These are phyloP conservation scores for Onychomys leucogaster DNA, from an alignment of 2,797 vertebrate genomes.

Conservation along the genomic window DNA sequence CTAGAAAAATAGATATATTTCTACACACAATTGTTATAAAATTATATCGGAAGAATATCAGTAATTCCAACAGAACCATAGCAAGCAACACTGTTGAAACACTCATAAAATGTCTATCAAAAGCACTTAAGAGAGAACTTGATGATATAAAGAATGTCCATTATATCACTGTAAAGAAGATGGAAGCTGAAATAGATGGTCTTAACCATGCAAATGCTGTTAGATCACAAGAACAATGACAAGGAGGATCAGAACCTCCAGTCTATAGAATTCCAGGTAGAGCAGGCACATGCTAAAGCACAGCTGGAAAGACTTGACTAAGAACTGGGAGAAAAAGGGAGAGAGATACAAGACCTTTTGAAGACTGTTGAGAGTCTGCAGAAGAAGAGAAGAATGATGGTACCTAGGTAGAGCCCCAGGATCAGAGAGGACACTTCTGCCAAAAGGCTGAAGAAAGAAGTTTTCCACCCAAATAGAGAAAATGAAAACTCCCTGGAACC, in stretches of 20 bases:
- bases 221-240: constrained; percentile 80
- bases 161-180: constrained; percentile 77
- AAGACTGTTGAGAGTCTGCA: constrained; percentile 94
- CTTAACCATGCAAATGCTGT: not conserved
- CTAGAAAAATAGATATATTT: too few relatives aligned
- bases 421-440: constrained; percentile 65
- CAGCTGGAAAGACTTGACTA: constrained; percentile 91
- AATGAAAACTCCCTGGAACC: constrained; percentile 74
- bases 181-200: constrained; percentile 85
- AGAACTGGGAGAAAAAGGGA: constrained; percentile 91
- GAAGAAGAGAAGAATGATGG: constrained; percentile 90
- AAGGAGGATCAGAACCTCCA: constrained; percentile 80
- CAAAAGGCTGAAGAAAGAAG: constrained; percentile 76
- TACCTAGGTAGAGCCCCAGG: constrained; percentile 85
- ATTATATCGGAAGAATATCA: too few relatives aligned
- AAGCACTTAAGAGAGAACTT: constrained; percentile 88
- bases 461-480: constrained; percentile 56
- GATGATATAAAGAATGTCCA: constrained; percentile 84
- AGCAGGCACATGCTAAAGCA: constrained; percentile 87
- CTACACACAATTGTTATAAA: too few relatives aligned
- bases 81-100: too few relatives aligned
- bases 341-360: constrained; percentile 90
- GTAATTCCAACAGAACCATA: too few relatives aligned
- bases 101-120: not conserved
- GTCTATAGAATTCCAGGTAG: constrained; percentile 83